phyloP scores from a whole-genome alignment of 2,888 invertebrate species.

The Muscina levida region DNA sequence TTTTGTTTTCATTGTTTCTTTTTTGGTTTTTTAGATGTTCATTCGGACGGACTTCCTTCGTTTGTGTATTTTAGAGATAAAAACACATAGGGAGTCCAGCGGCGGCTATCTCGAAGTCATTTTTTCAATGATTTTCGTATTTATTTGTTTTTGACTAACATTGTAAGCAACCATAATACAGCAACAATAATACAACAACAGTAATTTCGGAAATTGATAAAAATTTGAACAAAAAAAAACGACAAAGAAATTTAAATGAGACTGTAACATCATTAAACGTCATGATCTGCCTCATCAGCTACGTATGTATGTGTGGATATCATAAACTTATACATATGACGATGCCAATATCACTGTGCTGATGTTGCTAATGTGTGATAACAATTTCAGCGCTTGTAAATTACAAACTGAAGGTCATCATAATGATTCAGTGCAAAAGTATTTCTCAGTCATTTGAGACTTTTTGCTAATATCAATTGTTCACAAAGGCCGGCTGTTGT shows the following conservation, averaged over 20 bases:
- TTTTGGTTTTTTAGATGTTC: not conserved
- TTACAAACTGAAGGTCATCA: slow-evolving; percentile 3
- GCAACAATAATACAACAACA: too few relatives aligned
- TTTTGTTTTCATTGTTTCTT: slow-evolving; percentile 6
- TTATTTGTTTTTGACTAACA: slow-evolving; percentile 43
- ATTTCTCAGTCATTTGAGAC: too few relatives aligned
- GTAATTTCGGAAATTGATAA: slow-evolving; percentile 31
- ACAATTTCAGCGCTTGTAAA: not conserved
- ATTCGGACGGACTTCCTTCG: slow-evolving; percentile 38
- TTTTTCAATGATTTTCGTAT: slow-evolving; percentile 8
- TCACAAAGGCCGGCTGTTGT: too few relatives aligned
- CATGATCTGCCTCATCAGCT: not conserved
- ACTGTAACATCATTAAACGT: not conserved
- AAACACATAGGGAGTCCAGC: not conserved
- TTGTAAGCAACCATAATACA: slow-evolving; percentile 15
- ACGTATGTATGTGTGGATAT: not conserved
- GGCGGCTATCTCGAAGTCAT: slow-evolving; percentile 10
- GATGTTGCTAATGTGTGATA: slow-evolving; percentile 32
- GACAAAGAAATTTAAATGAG: not conserved
- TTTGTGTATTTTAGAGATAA: slow-evolving; percentile 39
- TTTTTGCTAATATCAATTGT: too few relatives aligned
- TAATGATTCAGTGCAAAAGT: not conserved
- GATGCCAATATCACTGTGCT: slow-evolving; percentile 22
- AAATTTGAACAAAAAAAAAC: slow-evolving; percentile 15
- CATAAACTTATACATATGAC: too few relatives aligned